A percentile compares a stretch with the other conserved stretches of the same genome.
phyloP scores from a whole-genome alignment of 2,797 vertebrate species.

The Sebastes diaconus region DNA sequence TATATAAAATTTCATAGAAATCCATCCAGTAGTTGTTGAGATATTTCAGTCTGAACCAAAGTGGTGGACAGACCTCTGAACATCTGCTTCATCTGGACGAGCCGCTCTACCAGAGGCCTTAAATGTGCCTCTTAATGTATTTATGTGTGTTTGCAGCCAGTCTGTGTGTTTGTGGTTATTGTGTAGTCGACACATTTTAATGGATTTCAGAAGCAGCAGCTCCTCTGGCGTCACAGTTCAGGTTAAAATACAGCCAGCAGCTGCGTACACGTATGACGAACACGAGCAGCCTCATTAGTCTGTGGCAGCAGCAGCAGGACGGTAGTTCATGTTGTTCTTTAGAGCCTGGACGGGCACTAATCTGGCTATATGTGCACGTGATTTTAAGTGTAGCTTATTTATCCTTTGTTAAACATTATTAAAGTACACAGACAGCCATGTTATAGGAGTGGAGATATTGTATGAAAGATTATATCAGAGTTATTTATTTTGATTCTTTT shows the following conservation, averaged over 20 bases:
- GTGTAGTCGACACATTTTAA: constrained; percentile 12
- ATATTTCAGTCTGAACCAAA: rapidly evolving
- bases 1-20: too few relatives aligned
- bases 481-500: neutral
- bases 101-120: rapidly evolving
- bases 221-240: neutral
- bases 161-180: neutral
- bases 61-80: neutral
- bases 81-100: neutral
- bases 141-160: neutral
- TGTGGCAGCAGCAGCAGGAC: too few relatives aligned
- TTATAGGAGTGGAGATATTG: neutral
- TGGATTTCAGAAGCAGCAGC: neutral
- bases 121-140: neutral
- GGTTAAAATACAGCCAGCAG: constrained; percentile 33
- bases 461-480: neutral
- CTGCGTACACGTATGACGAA: neutral
- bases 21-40: too few relatives aligned
- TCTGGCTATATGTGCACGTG: neutral
- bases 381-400: neutral
- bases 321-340: neutral
- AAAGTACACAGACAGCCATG: neutral
- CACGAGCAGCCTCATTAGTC: neutral
- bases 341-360: neutral
- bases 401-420: neutral